Conservation (phyloP, 2,797 vertebrate species). For the Phoeniculus purpureus region DNA sequence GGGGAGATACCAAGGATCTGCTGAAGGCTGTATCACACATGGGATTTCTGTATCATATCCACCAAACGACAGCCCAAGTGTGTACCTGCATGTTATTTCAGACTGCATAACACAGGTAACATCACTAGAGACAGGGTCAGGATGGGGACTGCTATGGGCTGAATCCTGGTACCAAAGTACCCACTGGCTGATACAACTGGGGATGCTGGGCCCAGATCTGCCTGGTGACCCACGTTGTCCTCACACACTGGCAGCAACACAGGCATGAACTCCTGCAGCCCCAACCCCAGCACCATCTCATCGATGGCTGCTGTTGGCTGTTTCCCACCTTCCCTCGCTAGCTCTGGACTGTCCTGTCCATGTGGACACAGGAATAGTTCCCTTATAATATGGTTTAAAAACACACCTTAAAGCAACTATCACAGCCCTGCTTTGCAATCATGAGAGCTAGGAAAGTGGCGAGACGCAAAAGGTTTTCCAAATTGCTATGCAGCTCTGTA, state of each 20-base stretch:
- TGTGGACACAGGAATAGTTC: background rate
- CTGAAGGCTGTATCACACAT: accelerated
- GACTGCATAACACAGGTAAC: accelerated
- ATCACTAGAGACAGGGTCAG: background rate
- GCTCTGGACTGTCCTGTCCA: background rate
- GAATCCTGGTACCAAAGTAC: background rate
- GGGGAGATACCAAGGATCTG: background rate
- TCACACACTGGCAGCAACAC: background rate
- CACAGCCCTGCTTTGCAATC: background rate
- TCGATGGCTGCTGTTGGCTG: accelerated
- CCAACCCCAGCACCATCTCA: background rate
- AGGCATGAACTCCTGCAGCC: background rate
- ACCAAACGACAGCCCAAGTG: accelerated
- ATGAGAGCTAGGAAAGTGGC: background rate
- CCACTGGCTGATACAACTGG: background rate
- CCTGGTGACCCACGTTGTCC: background rate
- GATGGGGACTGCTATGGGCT: background rate
- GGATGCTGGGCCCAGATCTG: background rate
- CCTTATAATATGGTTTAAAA: background rate
- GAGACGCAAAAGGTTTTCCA: background rate
- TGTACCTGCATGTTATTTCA: accelerated
- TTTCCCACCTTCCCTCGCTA: background rate
- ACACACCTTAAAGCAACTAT: background rate
- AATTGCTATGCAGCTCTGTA: background rate
- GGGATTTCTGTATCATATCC: background rate